Evolutionary conservation across 2,888 invertebrate genomes (phyloP).

Genomic region (Tuta absoluta): DNA sequence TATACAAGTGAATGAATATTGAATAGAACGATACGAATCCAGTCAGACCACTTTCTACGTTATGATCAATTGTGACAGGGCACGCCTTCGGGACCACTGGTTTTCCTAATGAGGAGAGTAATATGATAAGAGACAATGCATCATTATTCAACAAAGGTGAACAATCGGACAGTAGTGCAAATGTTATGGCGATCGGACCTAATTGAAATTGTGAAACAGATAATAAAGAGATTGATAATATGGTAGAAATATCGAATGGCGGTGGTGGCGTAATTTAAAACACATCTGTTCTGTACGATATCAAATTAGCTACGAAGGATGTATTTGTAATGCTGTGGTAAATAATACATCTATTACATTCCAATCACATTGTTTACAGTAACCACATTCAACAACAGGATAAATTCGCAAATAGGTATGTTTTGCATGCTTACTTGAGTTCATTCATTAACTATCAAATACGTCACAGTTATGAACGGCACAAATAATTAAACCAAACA

Average conservation of each 20-base stretch:
- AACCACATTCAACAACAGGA: not conserved
- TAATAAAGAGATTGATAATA: not conserved
- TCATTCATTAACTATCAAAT: not conserved
- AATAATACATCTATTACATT: not conserved
- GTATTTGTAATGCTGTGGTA: not conserved
- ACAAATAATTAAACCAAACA: not conserved
- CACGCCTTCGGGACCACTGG: conserved; percentile 18
- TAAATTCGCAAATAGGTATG: not conserved
- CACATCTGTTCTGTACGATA: not conserved
- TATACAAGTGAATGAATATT: conserved; percentile 18
- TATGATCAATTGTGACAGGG: conserved; percentile 19
- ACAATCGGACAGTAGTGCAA: conserved; percentile 4
- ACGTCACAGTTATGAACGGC: not conserved
- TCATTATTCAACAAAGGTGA: conserved; percentile 19
- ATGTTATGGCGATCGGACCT: not conserved
- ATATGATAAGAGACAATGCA: conserved; percentile 19
- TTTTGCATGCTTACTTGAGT: not conserved
- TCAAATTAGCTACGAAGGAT: not conserved
- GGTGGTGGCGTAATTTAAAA: not conserved
- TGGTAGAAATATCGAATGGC: not conserved
- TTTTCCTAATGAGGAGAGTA: conserved; percentile 12
- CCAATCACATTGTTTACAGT: not conserved
- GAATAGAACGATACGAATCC: conserved; percentile 4
- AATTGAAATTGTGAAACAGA: conserved; percentile 17
- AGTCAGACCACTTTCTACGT: conserved; percentile 17